These are phyloP conservation scores for Panopea generosa DNA, from an alignment of 2,888 invertebrate species.

Conservation along the genomic window DNA sequence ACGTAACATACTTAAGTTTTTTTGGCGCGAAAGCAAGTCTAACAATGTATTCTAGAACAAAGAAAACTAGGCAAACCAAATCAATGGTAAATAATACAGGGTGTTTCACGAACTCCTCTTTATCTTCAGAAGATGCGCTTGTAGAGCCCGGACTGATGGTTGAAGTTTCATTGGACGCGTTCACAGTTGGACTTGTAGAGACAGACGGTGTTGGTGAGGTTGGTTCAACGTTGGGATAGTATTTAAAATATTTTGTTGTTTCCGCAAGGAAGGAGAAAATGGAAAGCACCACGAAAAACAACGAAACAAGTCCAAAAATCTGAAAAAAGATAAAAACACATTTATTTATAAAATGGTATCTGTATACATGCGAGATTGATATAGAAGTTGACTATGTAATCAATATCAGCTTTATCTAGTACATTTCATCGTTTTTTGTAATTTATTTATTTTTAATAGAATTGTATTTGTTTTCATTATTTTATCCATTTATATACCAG, in stretches of 20 bases:
- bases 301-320: slow-evolving; percentile 17
- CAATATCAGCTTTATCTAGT: too few species aligned
- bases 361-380: too few species aligned
- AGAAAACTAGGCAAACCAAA: slow-evolving; percentile 49
- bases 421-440: too few species aligned
- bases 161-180: neutral
- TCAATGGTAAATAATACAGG: slow-evolving; percentile 47
- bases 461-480: too few species aligned
- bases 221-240: neutral
- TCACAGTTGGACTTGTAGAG: neutral
- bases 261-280: slow-evolving; percentile 24
- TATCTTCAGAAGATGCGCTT: too few species aligned
- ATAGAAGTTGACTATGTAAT: too few species aligned
- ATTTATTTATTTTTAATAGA: too few species aligned
- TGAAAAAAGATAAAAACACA: slow-evolving; percentile 29
- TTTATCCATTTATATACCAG: too few species aligned
- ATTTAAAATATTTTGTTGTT: slow-evolving; percentile 15
- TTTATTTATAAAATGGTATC: too few species aligned
- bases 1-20: slow-evolving; percentile 29
- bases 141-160: neutral
- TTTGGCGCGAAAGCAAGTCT: slow-evolving; percentile 33
- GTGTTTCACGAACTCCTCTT: slow-evolving; percentile 27
- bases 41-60: slow-evolving; percentile 47
- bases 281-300: slow-evolving; percentile 18
- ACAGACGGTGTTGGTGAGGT: neutral